Evolutionary conservation across 2,888 invertebrate species (phyloP).

Genomic region (Litoditis marina): DNA sequence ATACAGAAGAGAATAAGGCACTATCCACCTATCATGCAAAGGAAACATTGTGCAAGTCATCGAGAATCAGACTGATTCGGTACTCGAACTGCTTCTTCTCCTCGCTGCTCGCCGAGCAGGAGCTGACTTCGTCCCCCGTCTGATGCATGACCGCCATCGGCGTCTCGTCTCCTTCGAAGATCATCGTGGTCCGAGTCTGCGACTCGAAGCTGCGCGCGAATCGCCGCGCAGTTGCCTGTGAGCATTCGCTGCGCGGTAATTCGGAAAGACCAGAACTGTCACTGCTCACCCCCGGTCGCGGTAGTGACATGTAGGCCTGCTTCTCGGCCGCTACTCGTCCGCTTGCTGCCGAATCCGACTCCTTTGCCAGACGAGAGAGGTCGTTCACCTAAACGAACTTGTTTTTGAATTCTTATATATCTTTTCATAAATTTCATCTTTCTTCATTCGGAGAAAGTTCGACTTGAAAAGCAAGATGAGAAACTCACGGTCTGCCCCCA

Average conservation of each 20-base stretch:
- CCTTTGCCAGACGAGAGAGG: slow-evolving; percentile 70
- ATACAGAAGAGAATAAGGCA: background rate
- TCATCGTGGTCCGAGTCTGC: slow-evolving; percentile 10
- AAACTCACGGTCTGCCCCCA: slow-evolving; percentile 68
- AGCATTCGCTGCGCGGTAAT: slow-evolving; percentile 4
- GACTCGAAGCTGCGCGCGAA: slow-evolving; percentile 21
- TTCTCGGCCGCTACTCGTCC: slow-evolving; percentile 67
- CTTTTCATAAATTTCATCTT: too few species aligned
- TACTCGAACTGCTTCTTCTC: slow-evolving; percentile 50
- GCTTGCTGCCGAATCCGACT: slow-evolving; percentile 59
- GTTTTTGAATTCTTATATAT: too few species aligned
- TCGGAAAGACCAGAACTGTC: slow-evolving; percentile 1
- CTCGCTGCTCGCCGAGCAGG: slow-evolving; percentile 20
- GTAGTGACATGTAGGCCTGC: slow-evolving; percentile 86
- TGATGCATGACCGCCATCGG: slow-evolving; percentile 16
- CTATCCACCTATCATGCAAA: background rate
- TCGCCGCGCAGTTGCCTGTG: background rate
- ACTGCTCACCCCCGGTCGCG: slow-evolving; percentile 80
- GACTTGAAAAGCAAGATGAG: background rate
- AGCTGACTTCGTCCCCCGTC: slow-evolving; percentile 17
- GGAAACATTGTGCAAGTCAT: slow-evolving; percentile 44
- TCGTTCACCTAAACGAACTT: slow-evolving; percentile 63
- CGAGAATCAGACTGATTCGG: slow-evolving; percentile 55
- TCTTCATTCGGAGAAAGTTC: too few species aligned
- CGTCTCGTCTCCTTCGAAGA: slow-evolving; percentile 5